phyloP scores from a whole-genome alignment of 1,140 invertebrate species.

The Drosophila lini region DNA sequence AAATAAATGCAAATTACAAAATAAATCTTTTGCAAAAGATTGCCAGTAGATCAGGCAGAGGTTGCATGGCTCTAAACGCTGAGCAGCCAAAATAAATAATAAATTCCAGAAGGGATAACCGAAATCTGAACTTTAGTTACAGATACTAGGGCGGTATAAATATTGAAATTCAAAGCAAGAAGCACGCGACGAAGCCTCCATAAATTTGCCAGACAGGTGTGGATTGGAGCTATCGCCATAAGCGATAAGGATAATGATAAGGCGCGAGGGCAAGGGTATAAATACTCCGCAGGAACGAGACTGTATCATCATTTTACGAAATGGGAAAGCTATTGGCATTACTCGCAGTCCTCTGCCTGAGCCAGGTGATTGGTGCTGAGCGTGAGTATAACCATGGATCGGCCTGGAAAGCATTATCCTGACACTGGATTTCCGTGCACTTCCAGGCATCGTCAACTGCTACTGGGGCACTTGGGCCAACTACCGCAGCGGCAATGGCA shows the following conservation, averaged over 20 bases:
- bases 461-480: slow-evolving; percentile 91
- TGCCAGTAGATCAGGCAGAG: not conserved
- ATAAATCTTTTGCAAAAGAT: not conserved
- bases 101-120: not conserved
- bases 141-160: slow-evolving; percentile 25
- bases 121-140: slow-evolving; percentile 12
- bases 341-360: slow-evolving; percentile 45
- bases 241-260: slow-evolving; percentile 39
- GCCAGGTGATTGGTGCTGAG: slow-evolving; percentile 47
- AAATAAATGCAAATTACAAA: slow-evolving; percentile 14
- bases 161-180: slow-evolving; percentile 26
- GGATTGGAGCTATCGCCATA: slow-evolving; percentile 4
- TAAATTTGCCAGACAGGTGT: slow-evolving; percentile 43
- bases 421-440: too few species aligned
- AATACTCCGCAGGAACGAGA: slow-evolving; percentile 11
- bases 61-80: not conserved
- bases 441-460: slow-evolving; percentile 86
- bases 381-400: slow-evolving; percentile 38
- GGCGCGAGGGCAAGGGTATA: slow-evolving; percentile 34
- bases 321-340: slow-evolving; percentile 65
- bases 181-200: slow-evolving; percentile 17
- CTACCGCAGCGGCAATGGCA: slow-evolving; percentile 88
- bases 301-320: slow-evolving; percentile 15
- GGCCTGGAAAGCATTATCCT: not conserved
- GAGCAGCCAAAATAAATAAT: not conserved